Conservation (phyloP, 2,113 vertebrate species). For the Hypomesus transpacificus region DNA sequence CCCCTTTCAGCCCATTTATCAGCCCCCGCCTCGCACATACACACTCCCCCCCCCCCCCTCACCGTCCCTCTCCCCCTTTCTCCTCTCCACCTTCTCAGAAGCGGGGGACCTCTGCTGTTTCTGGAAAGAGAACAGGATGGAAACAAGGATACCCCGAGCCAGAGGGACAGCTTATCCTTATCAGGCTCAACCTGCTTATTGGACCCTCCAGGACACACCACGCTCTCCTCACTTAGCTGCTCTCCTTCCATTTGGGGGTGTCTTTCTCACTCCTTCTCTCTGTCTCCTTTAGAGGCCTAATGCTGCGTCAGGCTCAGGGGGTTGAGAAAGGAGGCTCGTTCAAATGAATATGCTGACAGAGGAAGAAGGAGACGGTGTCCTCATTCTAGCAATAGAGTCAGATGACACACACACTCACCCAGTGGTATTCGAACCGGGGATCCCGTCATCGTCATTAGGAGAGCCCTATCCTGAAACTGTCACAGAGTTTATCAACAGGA, state of each 20-base stretch:
- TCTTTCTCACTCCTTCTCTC: constrained; percentile 32
- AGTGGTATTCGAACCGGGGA: neutral
- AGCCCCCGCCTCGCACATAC: constrained; percentile 19
- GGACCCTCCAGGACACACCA: constrained; percentile 69
- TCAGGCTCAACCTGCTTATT: constrained; percentile 77
- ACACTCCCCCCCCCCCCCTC: neutral
- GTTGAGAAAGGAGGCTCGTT: neutral
- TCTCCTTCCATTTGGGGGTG: constrained; percentile 34
- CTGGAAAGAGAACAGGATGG: constrained; percentile 41
- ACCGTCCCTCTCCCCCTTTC: constrained; percentile 1
- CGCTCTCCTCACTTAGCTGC: constrained; percentile 62
- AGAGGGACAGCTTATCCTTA: constrained; percentile 75
- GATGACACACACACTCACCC: neutral
- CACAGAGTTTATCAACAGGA: neutral
- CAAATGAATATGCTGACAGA: neutral
- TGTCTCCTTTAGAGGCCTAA: constrained; percentile 44
- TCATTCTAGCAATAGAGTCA: neutral
- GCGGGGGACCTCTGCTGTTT: constrained; percentile 40
- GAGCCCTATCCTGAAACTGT: neutral
- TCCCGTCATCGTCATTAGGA: neutral
- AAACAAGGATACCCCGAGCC: constrained; percentile 65
- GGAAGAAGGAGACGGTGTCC: neutral
- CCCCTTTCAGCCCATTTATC: constrained; percentile 61
- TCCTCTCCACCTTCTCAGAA: constrained; percentile 7
- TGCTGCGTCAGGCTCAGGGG: constrained; percentile 26